A percentile compares a stretch with the other conserved stretches of the same genome.
These are phyloP conservation scores for Oreochromis spilurus DNA, from an alignment of 2,113 vertebrate genomes.

Conservation along the genomic window DNA sequence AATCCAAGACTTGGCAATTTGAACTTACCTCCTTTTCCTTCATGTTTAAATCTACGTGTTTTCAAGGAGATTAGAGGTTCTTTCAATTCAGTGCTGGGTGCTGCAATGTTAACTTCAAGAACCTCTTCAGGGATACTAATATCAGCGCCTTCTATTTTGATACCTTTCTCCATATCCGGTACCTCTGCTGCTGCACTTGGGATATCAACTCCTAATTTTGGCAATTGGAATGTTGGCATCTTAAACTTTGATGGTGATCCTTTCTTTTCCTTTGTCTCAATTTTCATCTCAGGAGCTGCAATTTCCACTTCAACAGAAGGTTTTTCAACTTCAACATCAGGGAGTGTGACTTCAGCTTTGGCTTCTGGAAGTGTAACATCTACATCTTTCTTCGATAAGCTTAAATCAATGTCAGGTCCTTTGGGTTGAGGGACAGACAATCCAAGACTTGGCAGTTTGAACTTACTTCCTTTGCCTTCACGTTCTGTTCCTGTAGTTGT, in stretches of 20 bases:
- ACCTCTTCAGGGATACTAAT: not conserved
- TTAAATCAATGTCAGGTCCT: rapidly evolving
- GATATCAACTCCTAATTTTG: slow-evolving; percentile 36
- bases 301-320: not conserved
- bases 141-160: not conserved
- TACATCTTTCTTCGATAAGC: not conserved
- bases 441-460: slow-evolving; percentile 19
- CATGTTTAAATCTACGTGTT: not conserved
- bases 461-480: not conserved
- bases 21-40: not conserved
- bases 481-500: not conserved
- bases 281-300: not conserved
- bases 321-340: not conserved
- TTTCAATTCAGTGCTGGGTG: not conserved
- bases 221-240: slow-evolving; percentile 26
- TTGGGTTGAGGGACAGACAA: not conserved
- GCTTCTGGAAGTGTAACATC: not conserved
- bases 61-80: not conserved
- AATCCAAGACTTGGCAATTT: slow-evolving; percentile 35
- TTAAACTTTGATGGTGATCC: slow-evolving; percentile 2
- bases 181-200: not conserved
- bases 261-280: not conserved
- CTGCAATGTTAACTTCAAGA: not conserved
- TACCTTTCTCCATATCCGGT: not conserved
- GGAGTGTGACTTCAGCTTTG: not conserved